phyloP scores from a whole-genome alignment of 53 echinoderm and acorn worm species.

The Glandiceps talaboti region DNA sequence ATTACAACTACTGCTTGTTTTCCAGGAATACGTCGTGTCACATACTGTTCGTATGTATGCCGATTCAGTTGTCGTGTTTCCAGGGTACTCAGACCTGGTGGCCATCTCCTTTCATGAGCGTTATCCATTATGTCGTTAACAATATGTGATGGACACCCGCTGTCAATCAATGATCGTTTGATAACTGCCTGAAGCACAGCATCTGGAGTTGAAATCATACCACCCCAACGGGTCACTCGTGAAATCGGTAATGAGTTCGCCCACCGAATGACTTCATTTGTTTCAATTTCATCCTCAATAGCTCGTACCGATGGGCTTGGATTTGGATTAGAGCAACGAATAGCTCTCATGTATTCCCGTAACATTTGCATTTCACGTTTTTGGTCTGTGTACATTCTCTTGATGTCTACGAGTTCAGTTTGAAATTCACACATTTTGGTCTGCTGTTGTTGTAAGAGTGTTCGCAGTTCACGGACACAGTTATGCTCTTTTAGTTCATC shows the following conservation, averaged over 20 bases:
- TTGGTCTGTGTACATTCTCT: slow-evolving; percentile 49
- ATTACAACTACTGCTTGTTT: slow-evolving; percentile 96
- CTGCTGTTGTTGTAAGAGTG: slow-evolving; percentile 62
- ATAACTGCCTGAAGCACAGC: slow-evolving; percentile 96
- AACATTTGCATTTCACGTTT: slow-evolving; percentile 83
- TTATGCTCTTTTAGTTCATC: slow-evolving; percentile 87
- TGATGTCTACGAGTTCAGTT: slow-evolving; percentile 66
- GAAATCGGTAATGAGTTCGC: slow-evolving; percentile 84
- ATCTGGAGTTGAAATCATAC: slow-evolving; percentile 98
- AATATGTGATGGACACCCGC: slow-evolving; percentile 80
- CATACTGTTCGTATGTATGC: slow-evolving; percentile 87
- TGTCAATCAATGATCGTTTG: slow-evolving; percentile 86
- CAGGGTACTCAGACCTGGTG: slow-evolving; percentile 79
- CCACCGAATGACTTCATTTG: slow-evolving; percentile 90
- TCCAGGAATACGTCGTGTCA: slow-evolving; percentile 83
- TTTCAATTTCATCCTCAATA: slow-evolving; percentile 93
- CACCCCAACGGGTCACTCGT: slow-evolving; percentile 92
- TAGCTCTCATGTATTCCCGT: slow-evolving; percentile 91
- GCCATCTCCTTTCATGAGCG: slow-evolving; percentile 96
- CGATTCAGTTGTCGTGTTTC: slow-evolving; percentile 97
- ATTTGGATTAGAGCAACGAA: slow-evolving; percentile 76
- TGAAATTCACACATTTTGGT: slow-evolving; percentile 44
- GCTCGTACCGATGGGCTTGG: slow-evolving; percentile 83
- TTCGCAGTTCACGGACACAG: slow-evolving; percentile 71
- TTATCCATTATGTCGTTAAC: slow-evolving; percentile 93